These are phyloP conservation scores for Myotis daubentonii DNA, from an alignment of 2,797 vertebrate genomes.

Conservation along the genomic window DNA sequence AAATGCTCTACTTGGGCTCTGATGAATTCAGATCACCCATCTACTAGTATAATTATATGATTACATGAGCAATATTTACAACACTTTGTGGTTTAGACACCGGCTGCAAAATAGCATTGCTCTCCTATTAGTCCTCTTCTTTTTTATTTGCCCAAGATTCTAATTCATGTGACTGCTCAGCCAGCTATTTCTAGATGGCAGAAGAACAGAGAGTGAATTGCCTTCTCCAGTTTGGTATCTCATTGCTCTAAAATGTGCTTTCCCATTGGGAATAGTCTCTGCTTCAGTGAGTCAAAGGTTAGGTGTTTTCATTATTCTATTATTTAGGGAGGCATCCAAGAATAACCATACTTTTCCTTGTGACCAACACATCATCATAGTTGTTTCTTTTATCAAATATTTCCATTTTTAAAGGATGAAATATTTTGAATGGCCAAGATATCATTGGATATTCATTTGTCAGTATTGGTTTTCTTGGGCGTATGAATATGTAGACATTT, in stretches of 20 bases:
- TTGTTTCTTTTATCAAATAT: slow-evolving; percentile 47
- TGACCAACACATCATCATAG: not conserved
- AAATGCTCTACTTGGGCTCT: not conserved
- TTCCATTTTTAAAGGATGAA: slow-evolving; percentile 35
- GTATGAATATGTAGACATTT: not conserved
- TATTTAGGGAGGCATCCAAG: slow-evolving; percentile 35
- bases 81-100: slow-evolving; percentile 34
- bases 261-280: not conserved
- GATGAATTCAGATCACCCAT: slow-evolving; percentile 22
- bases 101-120: not conserved
- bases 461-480: slow-evolving; percentile 2
- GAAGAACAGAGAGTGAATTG: slow-evolving; percentile 28
- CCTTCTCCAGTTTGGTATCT: not conserved
- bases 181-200: slow-evolving; percentile 19
- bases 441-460: not conserved
- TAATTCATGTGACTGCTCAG: not conserved
- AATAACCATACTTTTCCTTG: slow-evolving; percentile 30
- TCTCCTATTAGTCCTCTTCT: not conserved
- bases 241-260: slow-evolving; percentile 27
- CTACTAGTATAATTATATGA: not conserved
- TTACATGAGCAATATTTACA: not conserved
- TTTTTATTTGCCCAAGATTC: not conserved
- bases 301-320: slow-evolving; percentile 13
- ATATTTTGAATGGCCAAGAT: slow-evolving; percentile 30
- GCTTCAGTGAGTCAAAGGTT: slow-evolving; percentile 48